Evolutionary conservation across 2,888 invertebrate species (phyloP).

Genomic region (Apamea sordens): DNA sequence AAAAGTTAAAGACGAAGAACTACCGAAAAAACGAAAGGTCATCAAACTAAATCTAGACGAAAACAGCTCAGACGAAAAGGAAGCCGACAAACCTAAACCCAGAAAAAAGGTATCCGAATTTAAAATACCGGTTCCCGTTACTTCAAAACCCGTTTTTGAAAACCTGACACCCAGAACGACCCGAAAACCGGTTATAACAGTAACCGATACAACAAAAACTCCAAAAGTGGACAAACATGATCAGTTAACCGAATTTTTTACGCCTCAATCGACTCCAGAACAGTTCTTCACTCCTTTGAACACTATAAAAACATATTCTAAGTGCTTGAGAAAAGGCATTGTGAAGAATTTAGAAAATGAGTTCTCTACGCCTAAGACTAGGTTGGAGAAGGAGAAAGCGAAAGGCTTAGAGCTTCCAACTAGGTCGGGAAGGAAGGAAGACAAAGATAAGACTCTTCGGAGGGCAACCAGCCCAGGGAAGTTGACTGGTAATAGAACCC

Average conservation of each 20-base stretch:
- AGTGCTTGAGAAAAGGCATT: constrained; percentile 73
- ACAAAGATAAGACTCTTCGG: constrained; percentile 67
- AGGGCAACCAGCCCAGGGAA: constrained; percentile 82
- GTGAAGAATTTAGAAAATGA: constrained; percentile 84
- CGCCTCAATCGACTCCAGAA: constrained; percentile 77
- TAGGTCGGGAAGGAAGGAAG: constrained; percentile 37
- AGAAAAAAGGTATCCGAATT: constrained; percentile 68
- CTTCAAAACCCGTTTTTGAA: constrained; percentile 75
- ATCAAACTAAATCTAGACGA: constrained; percentile 81
- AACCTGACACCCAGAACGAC: constrained; percentile 76
- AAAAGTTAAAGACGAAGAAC: constrained; percentile 79
- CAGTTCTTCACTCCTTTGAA: constrained; percentile 83
- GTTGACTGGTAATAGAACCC: constrained; percentile 63
- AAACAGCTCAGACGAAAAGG: constrained; percentile 66
- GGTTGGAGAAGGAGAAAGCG: constrained; percentile 25
- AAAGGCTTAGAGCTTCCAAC: constrained; percentile 43
- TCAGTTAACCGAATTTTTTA: constrained; percentile 72
- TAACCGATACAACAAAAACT: constrained; percentile 69
- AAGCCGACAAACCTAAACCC: constrained; percentile 65
- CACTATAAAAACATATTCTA: constrained; percentile 78
- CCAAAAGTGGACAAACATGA: constrained; percentile 37
- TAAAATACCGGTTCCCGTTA: constrained; percentile 81
- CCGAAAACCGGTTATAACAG: constrained; percentile 68
- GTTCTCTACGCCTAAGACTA: constrained; percentile 75
- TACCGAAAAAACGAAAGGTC: constrained; percentile 78